A percentile compares a stretch with the other conserved stretches of the same genome.
These are phyloP conservation scores for Podilymbus podiceps DNA, from an alignment of 2,113 vertebrate species.

Conservation along the genomic window DNA sequence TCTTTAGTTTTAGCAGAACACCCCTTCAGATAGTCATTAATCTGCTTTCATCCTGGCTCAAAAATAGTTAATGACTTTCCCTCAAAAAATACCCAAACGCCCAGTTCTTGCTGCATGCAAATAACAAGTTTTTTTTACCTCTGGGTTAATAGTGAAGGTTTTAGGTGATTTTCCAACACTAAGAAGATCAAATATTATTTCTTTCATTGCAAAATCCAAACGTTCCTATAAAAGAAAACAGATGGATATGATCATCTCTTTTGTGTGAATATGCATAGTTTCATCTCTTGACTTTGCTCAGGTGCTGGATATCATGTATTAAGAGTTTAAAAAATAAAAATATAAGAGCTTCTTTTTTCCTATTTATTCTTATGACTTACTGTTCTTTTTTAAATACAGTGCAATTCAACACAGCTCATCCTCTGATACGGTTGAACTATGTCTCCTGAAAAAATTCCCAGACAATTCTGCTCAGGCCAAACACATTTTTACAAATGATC, in stretches of 20 bases:
- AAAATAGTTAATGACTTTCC: not conserved
- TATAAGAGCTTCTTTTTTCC: not conserved
- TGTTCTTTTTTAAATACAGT: not conserved
- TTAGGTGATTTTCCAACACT: constrained; percentile 98
- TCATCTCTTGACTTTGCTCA: not conserved
- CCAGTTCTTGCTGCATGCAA: not conserved
- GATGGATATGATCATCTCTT: not conserved
- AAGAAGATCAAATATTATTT: constrained; percentile 99
- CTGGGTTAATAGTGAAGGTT: constrained; percentile 98
- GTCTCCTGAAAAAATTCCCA: not conserved
- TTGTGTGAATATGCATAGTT: not conserved
- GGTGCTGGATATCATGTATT: not conserved
- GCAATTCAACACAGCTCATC: not conserved
- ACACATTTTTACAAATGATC: not conserved
- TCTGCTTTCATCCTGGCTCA: not conserved
- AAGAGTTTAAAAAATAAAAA: not conserved
- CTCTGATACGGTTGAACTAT: not conserved
- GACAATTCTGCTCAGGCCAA: not conserved
- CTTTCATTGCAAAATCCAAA: constrained; percentile 99
- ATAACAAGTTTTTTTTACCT: constrained; percentile 77
- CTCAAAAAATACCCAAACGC: not conserved
- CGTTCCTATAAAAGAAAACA: constrained; percentile 83
- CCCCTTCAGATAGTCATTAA: not conserved
- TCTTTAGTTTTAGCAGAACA: not conserved
- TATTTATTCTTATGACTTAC: not conserved